Evolutionary conservation across 2,888 invertebrate genomes (phyloP), one percentile per base, ranked within the genome.

Genomic region (Melieria picta): DNA sequence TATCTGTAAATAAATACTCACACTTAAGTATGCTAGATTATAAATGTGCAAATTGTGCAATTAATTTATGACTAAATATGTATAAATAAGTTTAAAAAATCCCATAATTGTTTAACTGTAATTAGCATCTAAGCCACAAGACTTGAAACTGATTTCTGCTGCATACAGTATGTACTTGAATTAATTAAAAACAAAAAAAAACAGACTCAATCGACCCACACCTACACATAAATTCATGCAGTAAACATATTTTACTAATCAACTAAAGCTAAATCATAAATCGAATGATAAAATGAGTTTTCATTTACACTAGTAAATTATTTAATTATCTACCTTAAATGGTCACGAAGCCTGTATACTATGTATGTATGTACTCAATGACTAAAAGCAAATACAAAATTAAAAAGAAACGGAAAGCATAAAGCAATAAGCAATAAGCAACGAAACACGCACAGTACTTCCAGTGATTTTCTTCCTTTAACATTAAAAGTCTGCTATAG

Each of bases 391-490:
- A 52, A 7, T 52, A 52, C 52, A 9, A 7, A 52, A 52, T n/a
- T 13, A 13, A 11, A 52, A 52, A 11, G 13, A 52, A 52, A 52
- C 9, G 11, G 13, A 11, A 30, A 30, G 30, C 30, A 30, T 50
- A 3, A 9, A 10, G 13, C 13, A 74, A 13, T 71, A 9, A 10
- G 13, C 13, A 74, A 13, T 71, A 62, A 74, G 76, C 80, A 81
- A 79, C 80, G 78, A 78, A 79, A 81, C 79, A 76, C 81, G 79
- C 80, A 80, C 82, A 75, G 82, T 82, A 84, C 84, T 83, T 83
- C 83, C 83, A 83, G 84, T 83, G 84, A 83, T 76, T 65, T 62
- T 5, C 55, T 52, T 30, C 30, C 30, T 30, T 30, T 30, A 30
- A 30, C 30, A 2, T 30, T 30, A 30, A 30, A 30, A 30, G 30